Percentiles rank a stretch among this genome's conserved stretches.
These are phyloP conservation scores for Hozukius guyotensis DNA, from an alignment of 2,797 vertebrate species.

Conservation along the genomic window DNA sequence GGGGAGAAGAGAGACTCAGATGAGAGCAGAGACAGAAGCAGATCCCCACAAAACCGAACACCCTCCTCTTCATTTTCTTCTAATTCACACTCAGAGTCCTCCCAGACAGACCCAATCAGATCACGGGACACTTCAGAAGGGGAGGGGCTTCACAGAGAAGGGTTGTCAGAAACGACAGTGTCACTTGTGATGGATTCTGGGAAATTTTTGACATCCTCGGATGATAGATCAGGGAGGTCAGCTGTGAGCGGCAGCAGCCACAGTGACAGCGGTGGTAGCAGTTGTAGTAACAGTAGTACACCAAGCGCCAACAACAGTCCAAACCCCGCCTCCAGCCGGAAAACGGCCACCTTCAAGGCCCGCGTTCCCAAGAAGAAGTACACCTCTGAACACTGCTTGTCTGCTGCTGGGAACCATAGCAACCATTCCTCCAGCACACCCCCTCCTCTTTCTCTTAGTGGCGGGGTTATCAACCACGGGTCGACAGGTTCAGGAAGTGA, in stretches of 20 bases:
- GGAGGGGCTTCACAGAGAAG: constrained; percentile 69
- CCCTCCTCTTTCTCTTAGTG: constrained; percentile 61
- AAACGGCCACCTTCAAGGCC: constrained; percentile 92
- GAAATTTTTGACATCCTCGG: constrained; percentile 57
- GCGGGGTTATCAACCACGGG: constrained; percentile 54
- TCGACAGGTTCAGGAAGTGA: constrained; percentile 52
- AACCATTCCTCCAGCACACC: constrained; percentile 71
- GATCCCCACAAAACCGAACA: constrained; percentile 74
- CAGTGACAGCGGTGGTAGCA: constrained; percentile 73
- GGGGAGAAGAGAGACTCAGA: constrained; percentile 84
- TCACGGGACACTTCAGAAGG: constrained; percentile 58
- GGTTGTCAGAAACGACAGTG: constrained; percentile 51
- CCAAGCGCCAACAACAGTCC: constrained; percentile 84
- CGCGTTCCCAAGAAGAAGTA: constrained; percentile 90
- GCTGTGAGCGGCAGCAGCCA: constrained; percentile 60
- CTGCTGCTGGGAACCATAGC: constrained; percentile 72
- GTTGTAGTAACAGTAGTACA: constrained; percentile 79
- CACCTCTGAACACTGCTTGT: constrained; percentile 86
- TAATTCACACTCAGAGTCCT: constrained; percentile 72
- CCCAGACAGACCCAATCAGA: constrained; percentile 67
- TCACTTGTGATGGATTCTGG: constrained; percentile 58
- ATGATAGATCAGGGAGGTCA: constrained; percentile 59
- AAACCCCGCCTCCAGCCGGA: constrained; percentile 86
- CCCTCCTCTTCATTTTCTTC: constrained; percentile 64
- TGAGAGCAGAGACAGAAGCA: constrained; percentile 73